A percentile compares a stretch with the other conserved stretches of the same genome.
Evolutionary conservation across 2,797 vertebrate species (phyloP).

Genomic region (Takifugu rubripes): DNA sequence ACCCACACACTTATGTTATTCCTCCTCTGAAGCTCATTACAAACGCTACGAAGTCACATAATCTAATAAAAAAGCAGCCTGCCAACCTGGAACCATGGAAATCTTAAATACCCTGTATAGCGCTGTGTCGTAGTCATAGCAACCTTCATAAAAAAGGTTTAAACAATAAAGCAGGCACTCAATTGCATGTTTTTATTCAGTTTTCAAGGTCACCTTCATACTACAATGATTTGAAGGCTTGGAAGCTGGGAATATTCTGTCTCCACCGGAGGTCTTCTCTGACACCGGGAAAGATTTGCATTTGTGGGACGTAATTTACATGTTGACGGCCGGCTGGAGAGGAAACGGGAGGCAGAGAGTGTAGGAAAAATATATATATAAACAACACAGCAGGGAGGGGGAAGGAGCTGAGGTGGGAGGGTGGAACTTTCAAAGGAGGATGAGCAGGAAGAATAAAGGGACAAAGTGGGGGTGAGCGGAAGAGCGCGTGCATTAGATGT

Average conservation of each 20-base stretch:
- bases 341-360: slow-evolving; percentile 1
- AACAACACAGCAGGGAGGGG: slow-evolving; percentile 27
- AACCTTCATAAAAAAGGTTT: not conserved
- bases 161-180: slow-evolving; percentile 8
- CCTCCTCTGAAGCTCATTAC: no score
- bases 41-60: no score
- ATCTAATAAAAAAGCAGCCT: no score
- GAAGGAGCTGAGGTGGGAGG: slow-evolving; percentile 15
- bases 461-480: not conserved
- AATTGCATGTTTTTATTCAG: slow-evolving; percentile 19
- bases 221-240: not conserved
- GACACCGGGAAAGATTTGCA: slow-evolving; percentile 56
- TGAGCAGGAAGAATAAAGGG: not conserved
- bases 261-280: slow-evolving; percentile 47
- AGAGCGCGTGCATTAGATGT: slow-evolving; percentile 14
- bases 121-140: no score
- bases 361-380: slow-evolving; percentile 16
- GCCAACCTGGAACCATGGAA: no score
- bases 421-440: slow-evolving; percentile 16
- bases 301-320: slow-evolving; percentile 68
- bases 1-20: no score
- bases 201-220: slow-evolving; percentile 46
- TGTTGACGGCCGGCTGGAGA: slow-evolving; percentile 50
- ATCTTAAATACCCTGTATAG: no score
- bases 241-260: slow-evolving; percentile 26